phyloP scores from a whole-genome alignment of 2,113 vertebrate genomes.

The Arothron firmamentum region DNA sequence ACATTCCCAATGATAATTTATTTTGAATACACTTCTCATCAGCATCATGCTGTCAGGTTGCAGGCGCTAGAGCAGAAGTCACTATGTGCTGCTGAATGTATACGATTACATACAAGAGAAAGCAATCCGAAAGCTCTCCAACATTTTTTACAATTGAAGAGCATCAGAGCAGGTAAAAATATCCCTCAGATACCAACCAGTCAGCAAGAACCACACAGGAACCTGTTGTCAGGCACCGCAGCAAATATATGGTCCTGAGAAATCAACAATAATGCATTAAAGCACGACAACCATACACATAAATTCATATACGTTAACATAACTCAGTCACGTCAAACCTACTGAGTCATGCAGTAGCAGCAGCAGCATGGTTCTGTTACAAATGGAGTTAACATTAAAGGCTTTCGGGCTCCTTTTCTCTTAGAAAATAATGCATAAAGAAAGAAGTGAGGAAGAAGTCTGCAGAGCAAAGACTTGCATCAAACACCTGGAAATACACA shows the following conservation, averaged over 20 bases:
- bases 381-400: not conserved
- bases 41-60: slow-evolving; percentile 54
- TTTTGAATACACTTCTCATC: slow-evolving; percentile 30
- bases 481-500: too few relatives aligned
- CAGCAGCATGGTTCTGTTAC: not conserved
- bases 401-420: not conserved
- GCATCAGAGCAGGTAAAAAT: slow-evolving; percentile 3
- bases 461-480: too few relatives aligned
- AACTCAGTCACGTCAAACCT: too few relatives aligned
- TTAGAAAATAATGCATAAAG: too few relatives aligned
- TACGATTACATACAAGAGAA: not conserved
- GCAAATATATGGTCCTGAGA: not conserved
- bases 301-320: not conserved
- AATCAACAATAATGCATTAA: not conserved
- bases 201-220: not conserved
- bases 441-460: too few relatives aligned
- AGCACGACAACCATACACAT: not conserved
- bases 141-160: not conserved
- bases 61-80: slow-evolving; percentile 33
- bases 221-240: not conserved
- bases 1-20: slow-evolving; percentile 35
- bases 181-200: too few relatives aligned
- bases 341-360: too few relatives aligned
- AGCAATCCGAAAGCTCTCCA: not conserved
- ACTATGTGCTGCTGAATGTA: slow-evolving; percentile 7